These are phyloP conservation scores for Armadillidium nasatum DNA, from an alignment of 1,140 invertebrate species.

Conservation along the genomic window DNA sequence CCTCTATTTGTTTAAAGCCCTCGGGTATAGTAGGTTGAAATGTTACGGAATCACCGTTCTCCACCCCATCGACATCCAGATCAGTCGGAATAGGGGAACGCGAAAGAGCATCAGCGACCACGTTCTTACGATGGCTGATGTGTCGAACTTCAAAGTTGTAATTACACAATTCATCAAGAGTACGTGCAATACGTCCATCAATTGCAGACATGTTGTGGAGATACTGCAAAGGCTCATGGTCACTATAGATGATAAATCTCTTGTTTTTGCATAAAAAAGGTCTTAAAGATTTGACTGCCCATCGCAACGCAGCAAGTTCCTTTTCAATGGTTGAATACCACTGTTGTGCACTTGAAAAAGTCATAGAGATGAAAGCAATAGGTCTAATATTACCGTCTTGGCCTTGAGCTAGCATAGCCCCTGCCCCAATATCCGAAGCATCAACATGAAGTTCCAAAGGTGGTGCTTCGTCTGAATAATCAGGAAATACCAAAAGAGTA, in stretches of 20 bases:
- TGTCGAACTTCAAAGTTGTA: neutral
- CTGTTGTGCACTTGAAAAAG: neutral
- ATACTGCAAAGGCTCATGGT: conserved; percentile 10
- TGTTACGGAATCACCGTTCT: no score
- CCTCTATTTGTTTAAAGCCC: no score
- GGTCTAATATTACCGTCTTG: neutral
- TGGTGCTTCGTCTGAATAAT: neutral
- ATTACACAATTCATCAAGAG: neutral
- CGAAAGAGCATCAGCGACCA: neutral
- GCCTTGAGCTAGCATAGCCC: neutral
- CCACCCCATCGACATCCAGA: no score
- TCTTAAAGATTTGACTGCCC: conserved; percentile 4
- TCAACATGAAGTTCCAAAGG: conserved; percentile 2
- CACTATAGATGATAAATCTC: neutral
- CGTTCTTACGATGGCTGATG: neutral
- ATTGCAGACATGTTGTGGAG: neutral
- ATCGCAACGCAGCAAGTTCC: neutral
- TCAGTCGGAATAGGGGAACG: neutral
- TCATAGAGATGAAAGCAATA: neutral
- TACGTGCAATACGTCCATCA: neutral
- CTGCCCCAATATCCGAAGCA: neutral
- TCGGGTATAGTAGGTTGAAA: no score
- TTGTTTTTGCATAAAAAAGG: neutral
- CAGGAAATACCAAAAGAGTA: neutral
- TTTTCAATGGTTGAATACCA: neutral